A percentile compares a stretch with the other conserved stretches of the same genome.
phyloP scores from a whole-genome alignment of 2,113 vertebrate genomes.

The Stegastes partitus region DNA sequence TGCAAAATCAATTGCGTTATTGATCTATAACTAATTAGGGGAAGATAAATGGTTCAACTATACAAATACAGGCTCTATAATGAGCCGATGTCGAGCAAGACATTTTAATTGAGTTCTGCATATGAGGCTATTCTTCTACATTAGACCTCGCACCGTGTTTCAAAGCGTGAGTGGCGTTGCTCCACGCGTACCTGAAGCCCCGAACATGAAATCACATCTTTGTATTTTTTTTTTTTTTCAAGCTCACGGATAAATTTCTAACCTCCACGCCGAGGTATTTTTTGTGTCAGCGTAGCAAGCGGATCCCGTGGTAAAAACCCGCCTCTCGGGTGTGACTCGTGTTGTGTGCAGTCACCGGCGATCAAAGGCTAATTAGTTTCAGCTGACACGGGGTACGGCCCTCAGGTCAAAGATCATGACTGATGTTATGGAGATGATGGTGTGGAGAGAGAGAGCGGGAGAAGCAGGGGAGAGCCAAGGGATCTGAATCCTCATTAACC shows the following conservation, averaged over 20 bases:
- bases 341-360: constrained; percentile 75
- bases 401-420: constrained; percentile 85
- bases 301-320: constrained; percentile 37
- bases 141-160: constrained; percentile 49
- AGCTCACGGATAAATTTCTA: constrained; percentile 23
- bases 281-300: constrained; percentile 38
- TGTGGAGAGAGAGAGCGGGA: constrained; percentile 16
- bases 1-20: constrained; percentile 87
- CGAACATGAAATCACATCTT: constrained; percentile 17
- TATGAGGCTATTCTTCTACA: constrained; percentile 60
- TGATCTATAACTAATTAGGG: constrained; percentile 87
- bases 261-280: constrained; percentile 21
- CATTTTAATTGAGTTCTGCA: constrained; percentile 79
- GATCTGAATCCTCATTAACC: constrained; percentile 83
- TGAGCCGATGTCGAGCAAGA: constrained; percentile 80
- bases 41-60: constrained; percentile 85
- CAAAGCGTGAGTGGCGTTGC: constrained; percentile 23
- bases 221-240: background rate
- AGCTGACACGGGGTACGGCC: constrained; percentile 81
- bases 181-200: constrained; percentile 27
- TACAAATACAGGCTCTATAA: constrained; percentile 84
- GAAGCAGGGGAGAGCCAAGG: constrained; percentile 64
- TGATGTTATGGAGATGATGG: constrained; percentile 82
- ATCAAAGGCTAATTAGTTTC: constrained; percentile 87
- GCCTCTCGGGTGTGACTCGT: constrained; percentile 68